Conservation (phyloP, 2,113 vertebrate genomes). For the Myodes glareolus region DNA sequence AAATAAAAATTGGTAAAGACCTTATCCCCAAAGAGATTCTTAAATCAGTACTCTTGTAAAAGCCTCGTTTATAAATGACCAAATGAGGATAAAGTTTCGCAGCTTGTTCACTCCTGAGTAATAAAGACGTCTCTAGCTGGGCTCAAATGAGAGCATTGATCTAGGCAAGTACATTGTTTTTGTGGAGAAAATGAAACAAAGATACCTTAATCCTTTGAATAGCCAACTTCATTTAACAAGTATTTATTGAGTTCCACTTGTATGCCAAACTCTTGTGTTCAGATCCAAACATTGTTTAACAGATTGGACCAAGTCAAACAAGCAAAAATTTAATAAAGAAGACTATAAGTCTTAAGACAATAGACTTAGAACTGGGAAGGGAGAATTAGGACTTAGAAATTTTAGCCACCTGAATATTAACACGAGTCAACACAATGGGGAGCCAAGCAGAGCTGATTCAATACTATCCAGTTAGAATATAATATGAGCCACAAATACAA, state of each 20-base stretch:
- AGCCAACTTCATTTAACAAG: slow-evolving; percentile 22
- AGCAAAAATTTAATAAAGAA: neutral
- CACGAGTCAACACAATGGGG: neutral
- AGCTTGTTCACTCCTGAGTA: neutral
- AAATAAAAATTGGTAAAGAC: neutral
- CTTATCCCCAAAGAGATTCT: neutral
- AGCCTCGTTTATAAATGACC: neutral
- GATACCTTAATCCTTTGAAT: slow-evolving; percentile 17
- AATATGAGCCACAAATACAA: neutral
- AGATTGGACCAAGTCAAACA: slow-evolving; percentile 2
- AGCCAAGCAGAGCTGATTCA: slow-evolving; percentile 2
- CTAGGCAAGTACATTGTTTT: slow-evolving; percentile 11
- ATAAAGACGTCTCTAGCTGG: neutral
- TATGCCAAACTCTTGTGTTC: neutral
- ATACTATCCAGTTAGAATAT: neutral
- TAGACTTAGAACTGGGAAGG: neutral
- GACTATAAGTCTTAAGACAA: slow-evolving; percentile 22
- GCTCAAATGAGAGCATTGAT: neutral
- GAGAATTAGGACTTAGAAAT: neutral
- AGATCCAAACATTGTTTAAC: slow-evolving; percentile 32
- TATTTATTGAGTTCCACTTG: slow-evolving; percentile 16
- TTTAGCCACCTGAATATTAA: slow-evolving; percentile 46
- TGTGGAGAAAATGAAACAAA: slow-evolving; percentile 27
- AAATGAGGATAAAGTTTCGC: neutral
- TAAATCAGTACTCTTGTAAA: neutral